phyloP scores from a whole-genome alignment of 2,797 vertebrate genomes.

The Manis javanica region DNA sequence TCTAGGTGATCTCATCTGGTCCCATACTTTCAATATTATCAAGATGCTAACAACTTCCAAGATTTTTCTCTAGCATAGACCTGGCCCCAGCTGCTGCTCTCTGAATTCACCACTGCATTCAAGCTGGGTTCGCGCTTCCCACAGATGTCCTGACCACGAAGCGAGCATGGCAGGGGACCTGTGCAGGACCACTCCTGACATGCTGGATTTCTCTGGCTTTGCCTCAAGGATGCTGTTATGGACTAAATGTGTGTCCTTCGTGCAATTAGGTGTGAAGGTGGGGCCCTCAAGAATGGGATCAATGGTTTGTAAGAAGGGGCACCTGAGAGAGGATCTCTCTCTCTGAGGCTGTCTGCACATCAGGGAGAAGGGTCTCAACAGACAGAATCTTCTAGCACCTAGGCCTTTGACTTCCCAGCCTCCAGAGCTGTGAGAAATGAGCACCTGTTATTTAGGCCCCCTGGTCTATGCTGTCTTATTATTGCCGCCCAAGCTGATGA shows the following conservation, averaged over 20 bases:
- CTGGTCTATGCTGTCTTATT: not conserved
- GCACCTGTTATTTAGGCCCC: not conserved
- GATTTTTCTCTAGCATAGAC: too few species aligned
- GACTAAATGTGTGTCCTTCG: not conserved
- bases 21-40: too few species aligned
- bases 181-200: not conserved
- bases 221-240: not conserved
- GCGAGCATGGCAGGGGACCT: not conserved
- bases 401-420: not conserved
- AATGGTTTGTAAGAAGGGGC: not conserved
- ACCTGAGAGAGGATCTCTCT: not conserved
- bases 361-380: not conserved
- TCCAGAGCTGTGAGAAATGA: not conserved
- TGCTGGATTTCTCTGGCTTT: not conserved
- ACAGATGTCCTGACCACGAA: rapidly evolving
- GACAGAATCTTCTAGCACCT: not conserved
- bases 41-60: too few species aligned
- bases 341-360: not conserved
- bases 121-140: not conserved
- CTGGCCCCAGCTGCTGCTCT: not conserved
- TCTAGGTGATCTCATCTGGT: too few species aligned
- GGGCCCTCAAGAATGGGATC: not conserved
- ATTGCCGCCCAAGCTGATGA: not conserved
- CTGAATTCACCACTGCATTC: not conserved
- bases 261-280: too few species aligned